Base-by-base conservation (phyloP, 2,888 invertebrate genomes). In the Lasius fuliginosus region DNA sequence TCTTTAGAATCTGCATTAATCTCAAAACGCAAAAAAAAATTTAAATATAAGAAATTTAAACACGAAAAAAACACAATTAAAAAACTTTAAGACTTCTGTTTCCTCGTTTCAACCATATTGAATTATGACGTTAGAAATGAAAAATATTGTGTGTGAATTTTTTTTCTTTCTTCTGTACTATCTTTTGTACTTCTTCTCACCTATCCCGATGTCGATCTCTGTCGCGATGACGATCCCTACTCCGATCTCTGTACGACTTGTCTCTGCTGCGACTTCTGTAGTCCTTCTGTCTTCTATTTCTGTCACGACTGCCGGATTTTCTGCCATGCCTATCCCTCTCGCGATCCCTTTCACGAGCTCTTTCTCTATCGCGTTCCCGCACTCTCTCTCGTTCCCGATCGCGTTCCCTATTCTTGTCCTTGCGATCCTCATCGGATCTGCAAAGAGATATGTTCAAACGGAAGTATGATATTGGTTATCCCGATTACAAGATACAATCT, bases 401-500 rank as follows among this genome's bases (percentile, higher is more conserved):
- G 81, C 92, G 92, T 30, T 94, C 94, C 82, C 94, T 91, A 68
- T 94, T 91, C 64, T 92, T 93, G 46, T 94, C 94, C 64, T 94
- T 93, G 71, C 94, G 93, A 75, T 95, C 94, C 73, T 92, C 90
- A 42, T 92, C 90, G 67, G 95, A 95, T 89, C 96, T 96, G 92
- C n/a, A 95, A 95, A 56, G 56, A 82, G 62, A 79, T 71, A 83
- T 12, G 76, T 87, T 86, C 75, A 49, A 89, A 85, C 84, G 88
- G 90, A 90, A 90, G 87, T 90, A 90, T 81, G 79, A 79, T 12
- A 79, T 79, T 73, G 65, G 40, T 46, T 73, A 36, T 60, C 18
- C 6, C 18, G 30, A 73, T 33, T 68, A 27, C 36, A 15, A 73
- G 42, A 18, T 15, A 73, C 46, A 23, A 79, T 58, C n/a, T 56